These are phyloP conservation scores for Crocuta crocuta DNA, from an alignment of 2,113 vertebrate genomes.

Conservation along the genomic window DNA sequence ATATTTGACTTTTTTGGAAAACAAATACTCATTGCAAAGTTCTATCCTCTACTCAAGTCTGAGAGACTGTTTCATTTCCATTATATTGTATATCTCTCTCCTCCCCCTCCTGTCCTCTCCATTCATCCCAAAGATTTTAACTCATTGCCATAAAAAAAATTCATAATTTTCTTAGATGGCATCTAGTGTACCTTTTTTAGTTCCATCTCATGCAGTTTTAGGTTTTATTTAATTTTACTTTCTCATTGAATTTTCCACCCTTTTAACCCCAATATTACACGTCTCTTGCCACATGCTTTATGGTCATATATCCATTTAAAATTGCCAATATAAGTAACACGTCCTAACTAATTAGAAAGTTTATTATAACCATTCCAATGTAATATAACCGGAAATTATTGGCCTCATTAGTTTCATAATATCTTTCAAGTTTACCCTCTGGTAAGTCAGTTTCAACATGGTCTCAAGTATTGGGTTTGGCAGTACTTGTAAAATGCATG, in stretches of 20 bases:
- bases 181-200: neutral
- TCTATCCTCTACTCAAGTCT: neutral
- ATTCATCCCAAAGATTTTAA: neutral
- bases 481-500: neutral
- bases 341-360: slow-evolving; percentile 35
- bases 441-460: neutral
- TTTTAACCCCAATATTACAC: neutral
- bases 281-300: neutral
- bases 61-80: neutral
- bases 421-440: neutral
- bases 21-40: neutral
- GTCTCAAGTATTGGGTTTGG: neutral
- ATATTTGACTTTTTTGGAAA: slow-evolving; percentile 17
- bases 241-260: neutral
- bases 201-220: neutral
- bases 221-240: slow-evolving; percentile 19
- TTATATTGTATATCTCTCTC: neutral
- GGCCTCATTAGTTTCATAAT: neutral
- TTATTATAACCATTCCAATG: neutral
- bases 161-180: neutral
- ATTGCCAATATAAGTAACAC: neutral
- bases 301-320: neutral
- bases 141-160: neutral
- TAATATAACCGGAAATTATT: neutral
- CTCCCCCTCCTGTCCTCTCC: neutral